Conservation (phyloP, 2,888 invertebrate species). For the Spilosoma lubricipeda region DNA sequence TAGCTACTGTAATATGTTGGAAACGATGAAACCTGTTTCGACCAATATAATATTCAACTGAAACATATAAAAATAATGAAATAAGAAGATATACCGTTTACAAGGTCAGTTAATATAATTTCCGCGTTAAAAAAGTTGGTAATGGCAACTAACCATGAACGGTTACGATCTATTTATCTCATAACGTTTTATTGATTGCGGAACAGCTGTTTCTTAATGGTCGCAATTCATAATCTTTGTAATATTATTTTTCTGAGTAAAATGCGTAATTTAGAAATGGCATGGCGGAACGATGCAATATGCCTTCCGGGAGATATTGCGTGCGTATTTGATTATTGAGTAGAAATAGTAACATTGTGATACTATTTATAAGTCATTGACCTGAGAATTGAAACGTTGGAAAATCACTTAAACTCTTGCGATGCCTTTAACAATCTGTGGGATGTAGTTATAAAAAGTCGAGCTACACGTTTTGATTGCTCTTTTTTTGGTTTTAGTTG, state of each 20-base stretch:
- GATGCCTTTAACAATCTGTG: not conserved
- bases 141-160: constrained; percentile 28
- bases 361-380: not conserved
- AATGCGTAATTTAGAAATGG: constrained; percentile 15
- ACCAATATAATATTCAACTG: not conserved
- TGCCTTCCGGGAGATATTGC: not conserved
- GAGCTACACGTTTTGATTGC: not conserved
- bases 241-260: constrained; percentile 21
- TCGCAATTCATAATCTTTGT: constrained; percentile 29
- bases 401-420: not conserved
- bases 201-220: constrained; percentile 27
- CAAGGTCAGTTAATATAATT: constrained; percentile 19
- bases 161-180: constrained; percentile 44
- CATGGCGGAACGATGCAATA: not conserved
- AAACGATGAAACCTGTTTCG: no score
- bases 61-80: not conserved
- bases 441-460: not conserved
- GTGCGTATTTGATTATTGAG: not conserved
- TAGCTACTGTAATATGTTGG: no score
- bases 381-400: not conserved
- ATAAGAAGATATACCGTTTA: not conserved
- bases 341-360: not conserved
- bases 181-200: constrained; percentile 40
- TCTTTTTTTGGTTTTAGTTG: no score
- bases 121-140: constrained; percentile 37